Evolutionary conservation across 37 sponge, comb jelly and placozoan species (phyloP).

Genomic region (Haliclona indistincta): DNA sequence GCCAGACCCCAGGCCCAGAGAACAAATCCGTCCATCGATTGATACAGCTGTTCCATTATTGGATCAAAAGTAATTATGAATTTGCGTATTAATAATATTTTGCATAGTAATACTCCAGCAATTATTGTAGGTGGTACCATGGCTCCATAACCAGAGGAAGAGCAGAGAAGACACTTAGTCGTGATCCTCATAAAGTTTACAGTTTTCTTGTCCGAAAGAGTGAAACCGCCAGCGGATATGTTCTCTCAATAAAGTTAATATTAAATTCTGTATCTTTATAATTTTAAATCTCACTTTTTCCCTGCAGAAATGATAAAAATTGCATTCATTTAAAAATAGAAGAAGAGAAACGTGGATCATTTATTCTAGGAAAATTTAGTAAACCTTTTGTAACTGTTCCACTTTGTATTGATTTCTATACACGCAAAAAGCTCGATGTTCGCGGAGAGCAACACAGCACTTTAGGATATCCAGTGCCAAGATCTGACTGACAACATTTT

Average conservation of each 20-base stretch:
- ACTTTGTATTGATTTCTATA: conserved; percentile 66
- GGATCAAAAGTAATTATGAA: too few species aligned
- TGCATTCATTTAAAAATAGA: conserved; percentile 67
- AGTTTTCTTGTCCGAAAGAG: conserved; percentile 77
- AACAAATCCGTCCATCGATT: too few species aligned
- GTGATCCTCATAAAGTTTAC: conserved; percentile 59
- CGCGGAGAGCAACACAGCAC: conserved; percentile 68
- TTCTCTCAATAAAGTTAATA: conserved; percentile 71
- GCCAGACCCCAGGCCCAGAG: too few species aligned
- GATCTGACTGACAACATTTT: too few species aligned
- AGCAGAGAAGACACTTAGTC: conserved; percentile 50
- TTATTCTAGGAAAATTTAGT: conserved; percentile 78
- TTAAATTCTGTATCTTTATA: not conserved
- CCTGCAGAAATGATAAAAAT: too few species aligned
- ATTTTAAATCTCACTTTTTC: too few species aligned
- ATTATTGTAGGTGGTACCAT: conserved; percentile 79
- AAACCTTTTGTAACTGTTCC: conserved; percentile 63
- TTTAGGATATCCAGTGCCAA: conserved; percentile 39
- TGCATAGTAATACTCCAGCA: too few species aligned
- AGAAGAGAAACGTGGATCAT: conserved; percentile 42
- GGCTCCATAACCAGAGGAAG: conserved; percentile 35
- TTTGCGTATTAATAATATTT: too few species aligned
- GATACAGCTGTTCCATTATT: too few species aligned
- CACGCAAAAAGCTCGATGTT: conserved; percentile 61
- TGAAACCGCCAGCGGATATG: conserved; percentile 62